phyloP scores from a whole-genome alignment of 1,140 invertebrate genomes.

The Hestina assimilis region DNA sequence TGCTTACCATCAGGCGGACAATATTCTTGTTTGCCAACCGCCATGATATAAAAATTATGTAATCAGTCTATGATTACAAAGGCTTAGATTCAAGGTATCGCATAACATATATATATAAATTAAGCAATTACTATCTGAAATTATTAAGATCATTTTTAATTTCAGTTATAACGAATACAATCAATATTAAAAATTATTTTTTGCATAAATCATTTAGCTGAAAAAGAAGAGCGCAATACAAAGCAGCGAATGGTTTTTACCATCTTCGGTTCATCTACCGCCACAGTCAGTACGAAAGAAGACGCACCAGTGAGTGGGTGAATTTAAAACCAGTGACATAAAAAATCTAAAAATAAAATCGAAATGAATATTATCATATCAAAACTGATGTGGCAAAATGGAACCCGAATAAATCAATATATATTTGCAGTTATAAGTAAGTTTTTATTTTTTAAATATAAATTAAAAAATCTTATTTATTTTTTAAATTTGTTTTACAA shows the following conservation, averaged over 20 bases:
- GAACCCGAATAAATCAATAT: constrained; percentile 62
- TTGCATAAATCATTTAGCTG: not conserved
- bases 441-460: constrained; percentile 19
- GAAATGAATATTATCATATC: constrained; percentile 64
- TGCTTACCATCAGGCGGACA: too few species aligned
- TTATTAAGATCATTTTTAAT: too few species aligned
- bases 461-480: not conserved
- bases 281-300: constrained; percentile 37
- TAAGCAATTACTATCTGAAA: too few species aligned
- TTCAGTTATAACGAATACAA: not conserved
- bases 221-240: constrained; percentile 11
- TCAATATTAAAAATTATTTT: not conserved
- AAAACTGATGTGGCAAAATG: constrained; percentile 62
- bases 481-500: not conserved
- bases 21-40: too few species aligned
- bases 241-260: constrained; percentile 32
- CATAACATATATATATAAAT: too few species aligned
- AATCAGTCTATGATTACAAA: too few species aligned
- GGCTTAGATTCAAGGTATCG: too few species aligned
- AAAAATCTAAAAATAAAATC: constrained; percentile 26
- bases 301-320: constrained; percentile 42
- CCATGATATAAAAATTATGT: too few species aligned
- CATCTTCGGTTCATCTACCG: constrained; percentile 24
- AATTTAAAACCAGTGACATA: constrained; percentile 30
- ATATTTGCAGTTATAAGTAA: constrained; percentile 62